Evolutionary conservation across 2,797 vertebrate genomes (phyloP).

Genomic region (Acropternis orthonyx): DNA sequence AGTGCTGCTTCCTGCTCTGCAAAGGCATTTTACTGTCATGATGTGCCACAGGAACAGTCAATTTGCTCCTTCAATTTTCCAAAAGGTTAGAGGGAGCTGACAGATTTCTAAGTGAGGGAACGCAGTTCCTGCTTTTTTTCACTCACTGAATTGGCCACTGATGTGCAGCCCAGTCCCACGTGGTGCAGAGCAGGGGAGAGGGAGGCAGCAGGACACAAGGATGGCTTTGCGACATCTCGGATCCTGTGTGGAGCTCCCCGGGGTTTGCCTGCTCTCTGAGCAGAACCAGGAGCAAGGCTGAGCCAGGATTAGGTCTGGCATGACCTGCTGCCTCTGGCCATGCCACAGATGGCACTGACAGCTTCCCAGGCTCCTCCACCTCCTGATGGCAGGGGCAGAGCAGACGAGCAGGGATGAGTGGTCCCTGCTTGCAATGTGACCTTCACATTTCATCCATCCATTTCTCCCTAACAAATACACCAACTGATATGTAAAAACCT

Average conservation of each 20-base stretch:
- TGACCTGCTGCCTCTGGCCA: background rate
- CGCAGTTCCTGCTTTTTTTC: background rate
- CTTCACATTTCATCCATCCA: background rate
- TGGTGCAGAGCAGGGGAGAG: background rate
- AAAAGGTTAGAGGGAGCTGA: background rate
- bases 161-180: background rate
- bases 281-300: background rate
- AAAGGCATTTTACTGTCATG: background rate
- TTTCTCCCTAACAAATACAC: background rate
- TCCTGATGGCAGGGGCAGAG: background rate
- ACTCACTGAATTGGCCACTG: background rate
- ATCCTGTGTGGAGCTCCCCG: background rate
- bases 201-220: background rate
- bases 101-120: background rate
- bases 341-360: background rate
- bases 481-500: background rate
- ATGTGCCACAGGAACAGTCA: background rate
- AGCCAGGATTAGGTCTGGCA: background rate
- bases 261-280: background rate
- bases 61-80: background rate
- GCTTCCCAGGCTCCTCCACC: background rate
- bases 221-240: background rate
- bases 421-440: constrained; percentile 18
- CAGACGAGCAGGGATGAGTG: background rate
- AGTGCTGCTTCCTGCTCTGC: background rate